Evolutionary conservation across 53 echinoderm and acorn worm species (phyloP).

Genomic region (Zoroaster sp.): DNA sequence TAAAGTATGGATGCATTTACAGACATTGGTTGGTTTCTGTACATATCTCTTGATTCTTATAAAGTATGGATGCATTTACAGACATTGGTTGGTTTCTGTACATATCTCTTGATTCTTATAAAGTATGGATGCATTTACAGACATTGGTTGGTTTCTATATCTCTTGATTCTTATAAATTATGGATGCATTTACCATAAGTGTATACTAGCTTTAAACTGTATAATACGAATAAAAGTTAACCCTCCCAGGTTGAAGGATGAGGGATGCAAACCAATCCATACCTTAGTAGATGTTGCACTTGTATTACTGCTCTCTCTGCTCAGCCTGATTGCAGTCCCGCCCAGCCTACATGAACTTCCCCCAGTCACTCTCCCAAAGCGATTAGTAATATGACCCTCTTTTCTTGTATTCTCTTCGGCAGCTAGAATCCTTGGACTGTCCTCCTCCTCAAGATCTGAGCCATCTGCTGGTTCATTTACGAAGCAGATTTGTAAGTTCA

Average conservation of each 20-base stretch:
- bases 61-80: too few relatives aligned
- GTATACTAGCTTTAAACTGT: too few relatives aligned
- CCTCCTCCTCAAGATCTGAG: constrained; percentile 81
- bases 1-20: too few relatives aligned
- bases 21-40: too few relatives aligned
- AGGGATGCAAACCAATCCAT: not conserved
- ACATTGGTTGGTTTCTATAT: too few relatives aligned
- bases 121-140: too few relatives aligned
- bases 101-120: too few relatives aligned
- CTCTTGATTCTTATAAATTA: too few relatives aligned
- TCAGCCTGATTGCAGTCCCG: constrained; percentile 22
- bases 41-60: too few relatives aligned
- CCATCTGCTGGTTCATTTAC: constrained; percentile 87
- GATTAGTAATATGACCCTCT: constrained; percentile 13
- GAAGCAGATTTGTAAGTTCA: constrained; percentile 98
- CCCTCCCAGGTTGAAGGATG: not conserved
- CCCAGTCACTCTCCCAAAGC: constrained; percentile 27
- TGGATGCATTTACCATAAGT: too few relatives aligned
- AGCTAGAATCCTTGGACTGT: constrained; percentile 60
- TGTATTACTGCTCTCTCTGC: constrained; percentile 77
- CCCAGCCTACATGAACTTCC: not conserved
- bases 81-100: too few relatives aligned
- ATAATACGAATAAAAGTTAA: not conserved
- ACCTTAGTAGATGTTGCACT: constrained; percentile 83
- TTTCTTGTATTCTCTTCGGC: not conserved